Base-by-base conservation (phyloP, 2,113 vertebrate species). In the Corydoras sp. region DNA sequence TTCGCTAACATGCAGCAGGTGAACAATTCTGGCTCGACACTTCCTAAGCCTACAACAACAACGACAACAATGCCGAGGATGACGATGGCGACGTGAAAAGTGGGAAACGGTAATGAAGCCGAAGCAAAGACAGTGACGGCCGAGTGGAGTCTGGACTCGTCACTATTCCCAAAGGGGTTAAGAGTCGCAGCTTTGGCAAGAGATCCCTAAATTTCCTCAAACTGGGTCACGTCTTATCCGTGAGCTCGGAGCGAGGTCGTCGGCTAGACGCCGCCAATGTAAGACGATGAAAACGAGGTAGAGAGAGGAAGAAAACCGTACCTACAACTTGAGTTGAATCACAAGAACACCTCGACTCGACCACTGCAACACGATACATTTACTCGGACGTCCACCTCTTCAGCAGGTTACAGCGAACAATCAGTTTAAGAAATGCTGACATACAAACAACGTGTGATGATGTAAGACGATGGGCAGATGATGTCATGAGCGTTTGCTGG, bases 391-490 rank as follows among this genome's bases (percentile, higher is more conserved):
- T 51, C 59, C 15, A 64, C 59, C 29, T 56, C 69, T 71, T 62
- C n/a, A 24, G 30, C 54, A 62, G 31, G 32, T 14, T 55, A 62
- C 55, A 64, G 58, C 9, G 1, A 55, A 5, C 62, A 18, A 56
- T 13, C 18, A 12, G 12, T 43, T 6, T 7, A 48, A 63, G 31
- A 29, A 48, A 64, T 54, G 55, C 9, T 50, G 61, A 62, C 11
- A 29, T 12, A 69, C 29, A 77, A 65, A 76, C n/a, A 80, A 76
- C 75, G 79, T 83, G 82, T 81, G 66, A 78, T 0, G n/a, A 81
- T 85, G 83, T 69, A 56, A 50, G 62, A 73, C 69, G 56, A 65
- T 66, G 58, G 18, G 7, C 35, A 43, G 35, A 43, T 62, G 65
- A 68, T 31, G 48, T 48, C 53, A 60, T 58, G 32, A 53, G 68